phyloP scores from a whole-genome alignment of 2,113 vertebrate genomes.

The Pionites leucogaster region DNA sequence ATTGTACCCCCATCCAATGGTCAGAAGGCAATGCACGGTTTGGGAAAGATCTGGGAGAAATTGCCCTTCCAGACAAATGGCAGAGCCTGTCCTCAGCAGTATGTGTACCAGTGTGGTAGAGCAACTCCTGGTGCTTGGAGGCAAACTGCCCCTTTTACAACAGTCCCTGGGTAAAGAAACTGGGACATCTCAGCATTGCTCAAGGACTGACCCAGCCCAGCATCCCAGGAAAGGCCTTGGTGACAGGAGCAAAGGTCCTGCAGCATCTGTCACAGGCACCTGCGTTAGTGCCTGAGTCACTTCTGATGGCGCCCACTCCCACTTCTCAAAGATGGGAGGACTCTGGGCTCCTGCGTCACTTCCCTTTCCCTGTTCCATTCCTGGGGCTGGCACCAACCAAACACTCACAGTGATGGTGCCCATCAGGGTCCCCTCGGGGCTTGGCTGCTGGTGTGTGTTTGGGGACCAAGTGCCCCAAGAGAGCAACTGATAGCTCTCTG shows the following conservation, averaged over 20 bases:
- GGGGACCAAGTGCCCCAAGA: accelerated
- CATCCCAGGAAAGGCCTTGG: background rate
- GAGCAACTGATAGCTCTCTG: background rate
- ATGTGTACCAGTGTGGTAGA: accelerated
- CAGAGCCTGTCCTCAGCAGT: background rate
- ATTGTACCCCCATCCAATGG: accelerated
- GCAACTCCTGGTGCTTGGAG: background rate
- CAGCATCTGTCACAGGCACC: background rate
- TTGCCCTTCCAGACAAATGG: background rate
- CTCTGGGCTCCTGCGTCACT: background rate
- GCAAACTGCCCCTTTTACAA: background rate
- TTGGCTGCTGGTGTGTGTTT: accelerated
- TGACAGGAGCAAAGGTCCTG: background rate
- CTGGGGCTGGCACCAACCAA: background rate
- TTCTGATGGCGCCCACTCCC: background rate
- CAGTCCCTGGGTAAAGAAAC: background rate
- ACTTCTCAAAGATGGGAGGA: background rate
- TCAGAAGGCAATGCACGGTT: background rate
- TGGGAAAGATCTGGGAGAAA: background rate
- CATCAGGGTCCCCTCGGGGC: accelerated
- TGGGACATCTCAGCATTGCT: background rate
- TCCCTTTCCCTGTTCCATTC: background rate
- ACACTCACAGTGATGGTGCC: accelerated
- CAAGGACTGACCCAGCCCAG: background rate
- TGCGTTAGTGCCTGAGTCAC: background rate